A percentile compares a stretch with the other conserved stretches of the same genome.
phyloP scores from a whole-genome alignment of 2,113 vertebrate genomes.

The Pagrus major region DNA sequence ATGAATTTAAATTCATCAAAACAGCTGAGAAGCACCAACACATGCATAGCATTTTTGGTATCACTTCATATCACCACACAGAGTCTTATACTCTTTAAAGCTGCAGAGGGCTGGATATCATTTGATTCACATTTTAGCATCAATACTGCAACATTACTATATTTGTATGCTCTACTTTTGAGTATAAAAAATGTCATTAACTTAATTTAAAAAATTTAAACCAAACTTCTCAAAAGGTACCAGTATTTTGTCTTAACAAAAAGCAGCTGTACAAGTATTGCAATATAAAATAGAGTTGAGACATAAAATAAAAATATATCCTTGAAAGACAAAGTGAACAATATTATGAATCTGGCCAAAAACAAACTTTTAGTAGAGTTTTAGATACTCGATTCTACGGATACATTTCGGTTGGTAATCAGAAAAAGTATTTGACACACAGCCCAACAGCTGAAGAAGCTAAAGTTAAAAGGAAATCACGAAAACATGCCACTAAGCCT shows the following conservation, averaged over 20 bases:
- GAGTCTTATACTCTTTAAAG: not conserved
- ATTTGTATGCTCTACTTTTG: too few relatives aligned
- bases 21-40: not conserved
- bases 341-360: too few relatives aligned
- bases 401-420: not conserved
- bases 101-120: not conserved
- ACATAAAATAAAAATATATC: too few relatives aligned
- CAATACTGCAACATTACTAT: too few relatives aligned
- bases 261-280: too few relatives aligned
- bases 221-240: not conserved
- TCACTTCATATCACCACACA: not conserved
- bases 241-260: not conserved
- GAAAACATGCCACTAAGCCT: not conserved
- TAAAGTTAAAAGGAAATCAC: not conserved
- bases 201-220: too few relatives aligned
- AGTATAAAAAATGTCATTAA: too few relatives aligned
- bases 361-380: not conserved
- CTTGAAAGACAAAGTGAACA: too few relatives aligned
- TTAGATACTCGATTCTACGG: not conserved
- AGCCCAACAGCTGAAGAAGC: not conserved
- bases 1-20: not conserved
- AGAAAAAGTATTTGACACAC: not conserved
- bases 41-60: not conserved
- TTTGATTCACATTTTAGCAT: too few relatives aligned
- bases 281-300: too few relatives aligned